Evolutionary conservation across 2,113 vertebrate species (phyloP), one percentile per base, ranked within the genome.

Genomic region (Muscicapa adusta): DNA sequence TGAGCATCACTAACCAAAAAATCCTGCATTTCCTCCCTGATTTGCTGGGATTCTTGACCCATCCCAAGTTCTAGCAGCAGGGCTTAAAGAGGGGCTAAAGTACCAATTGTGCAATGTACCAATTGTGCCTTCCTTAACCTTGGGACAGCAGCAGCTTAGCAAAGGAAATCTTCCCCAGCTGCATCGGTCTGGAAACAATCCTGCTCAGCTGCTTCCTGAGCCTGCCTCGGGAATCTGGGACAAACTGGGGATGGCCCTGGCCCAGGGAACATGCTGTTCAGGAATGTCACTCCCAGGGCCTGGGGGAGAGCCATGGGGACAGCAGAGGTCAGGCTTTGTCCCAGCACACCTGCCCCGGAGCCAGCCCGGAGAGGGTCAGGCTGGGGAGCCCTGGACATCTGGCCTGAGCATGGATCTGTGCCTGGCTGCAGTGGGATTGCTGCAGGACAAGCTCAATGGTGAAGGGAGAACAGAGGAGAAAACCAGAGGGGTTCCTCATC

Each of bases 81-180:
- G 10, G 56, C n/a, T 74, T 29, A 17, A 72, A 34, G 6, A 86
- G 63, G 29, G 24, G 33, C 42, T 66, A 10, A 71, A 29, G 48
- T 17, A 74, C 62, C 22, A 19, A 58, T 51, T 2, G 58, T 65
- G 80, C 51, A 17, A 28, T 17, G 50, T 28, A 51, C 26, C 50
- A 17, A 56, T 43, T 2, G 57, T 75, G 83, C 56, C 72, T 92
- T 78, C 51, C 43, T 48, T 48, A 60, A 79, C 83, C n/a, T 58
- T 40, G 66, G 66, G 76, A 83, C 48, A 11, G 94, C 50, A 88
- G 89, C 75, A 68, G 33, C 14, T 48, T 48, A 80, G 60, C 5
- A 24, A 71, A 85, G 45, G 7, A 78, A 93, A 92, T 40, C 3
- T 71, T 56, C 33, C 12, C 67, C 94, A 96, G 96, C 94, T 97